Conservation (phyloP, 2,797 vertebrate species). For the Falco biarmicus region DNA sequence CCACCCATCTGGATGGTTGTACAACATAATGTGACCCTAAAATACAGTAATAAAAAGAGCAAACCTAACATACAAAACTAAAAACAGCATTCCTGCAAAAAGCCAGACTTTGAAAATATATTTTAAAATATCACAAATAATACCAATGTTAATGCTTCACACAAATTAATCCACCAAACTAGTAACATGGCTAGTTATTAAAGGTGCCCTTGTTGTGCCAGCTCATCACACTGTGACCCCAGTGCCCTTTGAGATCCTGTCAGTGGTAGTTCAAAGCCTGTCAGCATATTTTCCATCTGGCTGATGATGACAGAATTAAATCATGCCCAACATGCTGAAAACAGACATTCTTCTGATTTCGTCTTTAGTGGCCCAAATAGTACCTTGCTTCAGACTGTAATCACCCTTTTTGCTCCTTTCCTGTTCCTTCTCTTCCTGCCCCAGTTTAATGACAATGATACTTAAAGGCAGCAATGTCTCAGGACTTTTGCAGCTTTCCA, state of each 20-base stretch:
- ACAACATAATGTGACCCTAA: conserved; percentile 23
- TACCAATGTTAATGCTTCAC: neutral
- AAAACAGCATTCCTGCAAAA: neutral
- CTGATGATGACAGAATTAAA: conserved; percentile 80
- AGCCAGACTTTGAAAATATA: neutral
- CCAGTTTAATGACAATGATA: conserved; percentile 79
- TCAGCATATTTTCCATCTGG: conserved; percentile 79
- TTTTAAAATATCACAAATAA: neutral
- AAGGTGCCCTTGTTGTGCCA: conserved; percentile 59
- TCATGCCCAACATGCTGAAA: conserved; percentile 50
- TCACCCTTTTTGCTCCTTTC: conserved; percentile 80
- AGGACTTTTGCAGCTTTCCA: conserved; percentile 71
- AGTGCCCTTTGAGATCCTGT: conserved; percentile 74
- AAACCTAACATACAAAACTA: neutral
- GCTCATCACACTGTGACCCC: conserved; percentile 75
- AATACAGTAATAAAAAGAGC: neutral
- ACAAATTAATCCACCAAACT: neutral
- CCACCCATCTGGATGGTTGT: neutral
- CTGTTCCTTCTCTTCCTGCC: conserved; percentile 50
- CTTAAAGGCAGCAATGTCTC: conserved; percentile 77
- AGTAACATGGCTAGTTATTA: neutral
- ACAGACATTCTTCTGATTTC: conserved; percentile 70
- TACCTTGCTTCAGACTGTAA: conserved; percentile 74
- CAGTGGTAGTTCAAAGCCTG: conserved; percentile 75
- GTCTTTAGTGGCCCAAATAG: conserved; percentile 73